Conservation (phyloP, 2,797 vertebrate genomes). For the Champsocephalus esox region DNA sequence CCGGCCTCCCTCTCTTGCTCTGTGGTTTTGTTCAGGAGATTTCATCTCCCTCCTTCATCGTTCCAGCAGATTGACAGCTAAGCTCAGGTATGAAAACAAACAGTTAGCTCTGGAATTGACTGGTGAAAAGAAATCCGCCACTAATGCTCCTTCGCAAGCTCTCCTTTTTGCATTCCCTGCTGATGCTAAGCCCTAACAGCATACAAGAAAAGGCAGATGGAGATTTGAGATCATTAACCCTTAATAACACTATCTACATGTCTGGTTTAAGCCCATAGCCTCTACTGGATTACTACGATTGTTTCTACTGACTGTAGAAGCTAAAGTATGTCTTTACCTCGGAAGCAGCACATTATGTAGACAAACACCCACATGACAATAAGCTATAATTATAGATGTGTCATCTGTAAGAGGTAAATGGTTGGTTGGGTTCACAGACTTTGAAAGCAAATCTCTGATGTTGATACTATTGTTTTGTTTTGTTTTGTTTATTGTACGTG, state of each 20-base stretch:
- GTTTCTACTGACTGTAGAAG: constrained; percentile 31
- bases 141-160: constrained; percentile 75
- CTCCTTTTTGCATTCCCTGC: constrained; percentile 45
- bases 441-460: constrained; percentile 66
- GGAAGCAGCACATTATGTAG: constrained; percentile 33
- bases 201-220: constrained; percentile 61
- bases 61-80: constrained; percentile 92
- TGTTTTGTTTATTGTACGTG: constrained; percentile 76
- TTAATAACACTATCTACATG: constrained; percentile 62
- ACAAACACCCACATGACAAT: constrained; percentile 50
- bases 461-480: constrained; percentile 73
- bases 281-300: constrained; percentile 50
- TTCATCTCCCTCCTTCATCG: constrained; percentile 84
- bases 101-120: constrained; percentile 86
- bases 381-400: constrained; percentile 63
- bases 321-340: constrained; percentile 26
- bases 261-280: constrained; percentile 52
- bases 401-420: constrained; percentile 60
- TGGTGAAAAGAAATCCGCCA: constrained; percentile 83
- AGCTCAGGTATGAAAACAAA: constrained; percentile 92
- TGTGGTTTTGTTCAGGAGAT: constrained; percentile 91
- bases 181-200: constrained; percentile 67
- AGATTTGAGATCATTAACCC: constrained; percentile 77
- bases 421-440: constrained; percentile 49
- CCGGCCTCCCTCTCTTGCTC: constrained; percentile 84